Conservation (phyloP, 2,888 invertebrate genomes). For the Acheta domesticus region DNA sequence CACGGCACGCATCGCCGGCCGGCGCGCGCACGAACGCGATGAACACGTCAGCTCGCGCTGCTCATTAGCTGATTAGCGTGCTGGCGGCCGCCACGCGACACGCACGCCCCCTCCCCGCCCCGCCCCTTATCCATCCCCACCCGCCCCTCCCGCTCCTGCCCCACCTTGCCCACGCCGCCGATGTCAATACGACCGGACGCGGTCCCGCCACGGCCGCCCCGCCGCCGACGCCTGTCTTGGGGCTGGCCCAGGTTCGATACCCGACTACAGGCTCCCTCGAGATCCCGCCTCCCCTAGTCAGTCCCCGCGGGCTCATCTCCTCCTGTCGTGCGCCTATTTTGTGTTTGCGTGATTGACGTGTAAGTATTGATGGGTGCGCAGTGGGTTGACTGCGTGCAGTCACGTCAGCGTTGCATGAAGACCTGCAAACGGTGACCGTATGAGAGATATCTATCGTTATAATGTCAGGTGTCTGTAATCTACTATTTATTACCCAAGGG, state of each 20-base stretch:
- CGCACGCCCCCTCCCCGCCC: neutral
- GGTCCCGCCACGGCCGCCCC: neutral
- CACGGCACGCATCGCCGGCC: slow-evolving; percentile 1
- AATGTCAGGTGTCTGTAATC: too few species aligned
- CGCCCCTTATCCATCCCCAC: neutral
- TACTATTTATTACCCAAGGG: too few species aligned
- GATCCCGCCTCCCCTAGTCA: too few species aligned
- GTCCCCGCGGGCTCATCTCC: too few species aligned
- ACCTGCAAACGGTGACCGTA: too few species aligned
- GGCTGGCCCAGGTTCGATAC: neutral
- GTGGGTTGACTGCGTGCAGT: too few species aligned
- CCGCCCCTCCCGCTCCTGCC: neutral
- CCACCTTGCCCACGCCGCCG: neutral
- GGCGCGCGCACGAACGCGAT: slow-evolving; percentile 18
- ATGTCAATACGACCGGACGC: neutral
- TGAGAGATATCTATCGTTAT: too few species aligned
- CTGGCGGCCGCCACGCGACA: neutral
- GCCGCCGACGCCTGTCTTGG: neutral
- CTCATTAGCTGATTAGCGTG: slow-evolving; percentile 18
- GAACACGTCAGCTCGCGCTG: slow-evolving; percentile 18
- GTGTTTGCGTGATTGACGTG: too few species aligned
- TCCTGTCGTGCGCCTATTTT: too few species aligned
- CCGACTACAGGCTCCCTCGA: too few species aligned
- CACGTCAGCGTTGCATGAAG: too few species aligned
- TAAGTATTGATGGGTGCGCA: too few species aligned